phyloP scores from a whole-genome alignment of 2,797 vertebrate species.

The Oreochromis mossambicus region DNA sequence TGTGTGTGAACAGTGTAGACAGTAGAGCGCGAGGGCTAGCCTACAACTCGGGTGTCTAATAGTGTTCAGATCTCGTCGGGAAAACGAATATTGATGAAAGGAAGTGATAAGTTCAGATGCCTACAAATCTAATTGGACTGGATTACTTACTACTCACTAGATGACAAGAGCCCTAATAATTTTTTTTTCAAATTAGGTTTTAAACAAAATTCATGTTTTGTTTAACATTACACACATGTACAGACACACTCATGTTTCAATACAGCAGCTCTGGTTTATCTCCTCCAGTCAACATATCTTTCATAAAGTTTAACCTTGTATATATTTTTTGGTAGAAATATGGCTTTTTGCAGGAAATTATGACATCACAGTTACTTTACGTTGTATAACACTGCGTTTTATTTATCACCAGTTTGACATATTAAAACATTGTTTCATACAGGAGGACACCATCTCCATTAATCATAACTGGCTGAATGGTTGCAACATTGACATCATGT shows the following conservation, averaged over 20 bases:
- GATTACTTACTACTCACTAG: neutral
- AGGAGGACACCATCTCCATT: conserved; percentile 98
- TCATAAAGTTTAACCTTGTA: neutral
- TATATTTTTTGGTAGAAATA: neutral
- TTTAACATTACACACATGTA: neutral
- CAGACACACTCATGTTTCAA: neutral
- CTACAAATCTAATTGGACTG: neutral
- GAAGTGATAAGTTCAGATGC: neutral
- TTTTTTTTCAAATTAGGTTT: neutral
- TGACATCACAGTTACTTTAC: neutral
- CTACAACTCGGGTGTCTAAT: neutral
- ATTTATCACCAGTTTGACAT: neutral
- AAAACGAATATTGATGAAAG: neutral
- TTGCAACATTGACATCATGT: conserved; percentile 91
- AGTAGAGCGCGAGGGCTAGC: neutral
- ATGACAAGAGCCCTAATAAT: neutral
- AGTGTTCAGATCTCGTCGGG: neutral
- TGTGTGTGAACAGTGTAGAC: neutral
- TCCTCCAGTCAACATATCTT: neutral
- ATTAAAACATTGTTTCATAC: neutral
- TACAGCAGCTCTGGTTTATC: neutral
- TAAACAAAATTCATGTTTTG: neutral
- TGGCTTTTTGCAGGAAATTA: neutral
- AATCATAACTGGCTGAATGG: conserved; percentile 99
- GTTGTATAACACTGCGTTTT: neutral